Percentiles rank a stretch among this genome's conserved stretches.
Evolutionary conservation across 35 echinoderm and acorn worm species (phyloP).

Genomic region (Anneissia japonica): DNA sequence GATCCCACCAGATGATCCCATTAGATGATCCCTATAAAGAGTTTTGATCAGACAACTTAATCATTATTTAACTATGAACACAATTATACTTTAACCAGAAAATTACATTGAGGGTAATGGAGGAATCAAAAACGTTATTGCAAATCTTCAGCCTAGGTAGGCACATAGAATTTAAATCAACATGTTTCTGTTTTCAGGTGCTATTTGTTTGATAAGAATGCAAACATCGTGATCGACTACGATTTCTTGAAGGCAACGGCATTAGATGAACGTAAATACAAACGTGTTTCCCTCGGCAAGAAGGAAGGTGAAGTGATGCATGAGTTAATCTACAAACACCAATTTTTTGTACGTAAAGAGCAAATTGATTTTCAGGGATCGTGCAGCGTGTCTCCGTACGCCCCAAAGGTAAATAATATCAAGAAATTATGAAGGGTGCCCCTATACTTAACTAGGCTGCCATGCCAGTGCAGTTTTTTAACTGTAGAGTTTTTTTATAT

Average conservation of each 20-base stretch:
- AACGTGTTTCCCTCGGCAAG: constrained; percentile 76
- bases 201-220: constrained; percentile 93
- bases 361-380: constrained; percentile 89
- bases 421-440: too few species aligned
- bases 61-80: too few species aligned
- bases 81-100: too few species aligned
- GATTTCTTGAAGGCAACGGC: constrained; percentile 73
- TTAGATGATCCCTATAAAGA: too few species aligned
- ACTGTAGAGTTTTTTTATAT: too few species aligned
- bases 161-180: neutral
- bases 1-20: too few species aligned
- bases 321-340: constrained; percentile 92
- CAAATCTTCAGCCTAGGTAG: too few species aligned
- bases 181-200: constrained; percentile 33
- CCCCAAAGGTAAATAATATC: constrained; percentile 65
- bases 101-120: too few species aligned
- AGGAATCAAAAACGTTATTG: too few species aligned
- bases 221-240: constrained; percentile 74
- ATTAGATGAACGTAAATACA: constrained; percentile 60
- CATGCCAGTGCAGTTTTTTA: too few species aligned
- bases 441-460: too few species aligned
- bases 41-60: too few species aligned
- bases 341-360: constrained; percentile 75
- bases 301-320: constrained; percentile 96
- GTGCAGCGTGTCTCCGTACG: constrained; percentile 60